Base-by-base conservation (phyloP, 2,113 vertebrate genomes). In the Carassius gibelio region DNA sequence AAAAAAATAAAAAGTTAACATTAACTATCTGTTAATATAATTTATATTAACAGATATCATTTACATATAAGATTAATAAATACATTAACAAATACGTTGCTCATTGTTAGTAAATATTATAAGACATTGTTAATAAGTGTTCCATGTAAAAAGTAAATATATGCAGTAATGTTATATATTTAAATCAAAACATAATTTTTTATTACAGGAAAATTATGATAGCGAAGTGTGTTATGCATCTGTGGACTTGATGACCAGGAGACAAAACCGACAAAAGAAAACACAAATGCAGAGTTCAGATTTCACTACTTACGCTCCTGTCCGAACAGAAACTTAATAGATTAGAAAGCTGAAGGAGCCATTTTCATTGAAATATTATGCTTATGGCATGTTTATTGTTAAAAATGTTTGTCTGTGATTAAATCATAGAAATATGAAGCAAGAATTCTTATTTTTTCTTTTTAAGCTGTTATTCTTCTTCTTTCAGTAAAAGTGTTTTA, bases 181-280 rank as follows among this genome's bases (percentile, higher is more conserved):
- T 8, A 42, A 42, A 42, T 42, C 42, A 48, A 48, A 48, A 48
- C 10, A 48, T 48, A 3, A 3, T 1, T 48, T 48, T 48, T 48
- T 48, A 48, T 48, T 48, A 48, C 81, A 83, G 66, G 68, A 14
- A 11, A 64, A 15, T 57, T 68, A 52, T 15, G 66, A 36, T n/a
- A 19, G n/a, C 45, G 81, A 83, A 19, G 48, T 83, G 13, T 83
- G 68, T 34, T 83, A 83, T 59, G 19, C 68, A 23, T 72, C 68
- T 14, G 3, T 83, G 13, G 81, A 72, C 7, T 1, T 57, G 19
- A 52, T 4, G 42, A 42, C 42, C 42, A 42, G 42, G 42, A 42
- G 42, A 42, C 45, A 48, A 10, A 72, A 52, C 23, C 11, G 1
- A 0, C 10, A 2, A 23, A 71, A 3, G 45, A 23, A 38, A 36